Base-by-base conservation (phyloP, 1,140 invertebrate species). In the Calliphora vicina region DNA sequence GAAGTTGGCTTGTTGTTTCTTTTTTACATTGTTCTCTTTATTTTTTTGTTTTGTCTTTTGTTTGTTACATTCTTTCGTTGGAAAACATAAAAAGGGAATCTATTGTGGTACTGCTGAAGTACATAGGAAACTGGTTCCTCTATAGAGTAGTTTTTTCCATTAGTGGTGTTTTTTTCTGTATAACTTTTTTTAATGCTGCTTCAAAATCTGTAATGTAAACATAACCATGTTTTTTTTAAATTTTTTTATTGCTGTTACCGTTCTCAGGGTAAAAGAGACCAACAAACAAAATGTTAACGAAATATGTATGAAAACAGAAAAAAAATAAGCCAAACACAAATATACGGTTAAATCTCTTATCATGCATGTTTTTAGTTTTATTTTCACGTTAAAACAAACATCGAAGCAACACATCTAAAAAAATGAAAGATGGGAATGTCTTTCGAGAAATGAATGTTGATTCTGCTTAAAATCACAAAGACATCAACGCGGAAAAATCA, bases 281-380 rank as follows among this genome's bases (percentile, higher is more conserved):
- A 67, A 67, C 13, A 67, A 67, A 67, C 13, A 67, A 20, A 67
- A 67, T 35, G 35, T 35, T 35, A 67, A 67, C 23, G 25, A 67
- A 67, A 67, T 67, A 67, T n/a, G n/a, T n/a, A 67, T 15, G 4
- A 67, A 67, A 20, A 0, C 61, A 23, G 45, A 15, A 50, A 50
- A 67, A n/a, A 67, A 23, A 23, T 67, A 67, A 9, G 61, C 20
- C 50, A 57, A 15, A 67, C 20, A 67, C 23, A 67, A 9, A 67
- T 23, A 67, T 67, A 67, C 61, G 61, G 61, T 67, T 67, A 67
- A 67, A 67, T 67, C 61, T 67, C 61, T 67, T 23, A 67, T 67
- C 61, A 17, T 57, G 15, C n/a, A n/a, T 57, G 9, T n/a, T n/a
- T n/a, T n/a, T n/a, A n/a, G n/a, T 20, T 3, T 67, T 67, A 23